Evolutionary conservation across 2,888 invertebrate genomes (phyloP), one percentile per base, ranked within the genome.

Genomic region (Apotomis capreana): DNA sequence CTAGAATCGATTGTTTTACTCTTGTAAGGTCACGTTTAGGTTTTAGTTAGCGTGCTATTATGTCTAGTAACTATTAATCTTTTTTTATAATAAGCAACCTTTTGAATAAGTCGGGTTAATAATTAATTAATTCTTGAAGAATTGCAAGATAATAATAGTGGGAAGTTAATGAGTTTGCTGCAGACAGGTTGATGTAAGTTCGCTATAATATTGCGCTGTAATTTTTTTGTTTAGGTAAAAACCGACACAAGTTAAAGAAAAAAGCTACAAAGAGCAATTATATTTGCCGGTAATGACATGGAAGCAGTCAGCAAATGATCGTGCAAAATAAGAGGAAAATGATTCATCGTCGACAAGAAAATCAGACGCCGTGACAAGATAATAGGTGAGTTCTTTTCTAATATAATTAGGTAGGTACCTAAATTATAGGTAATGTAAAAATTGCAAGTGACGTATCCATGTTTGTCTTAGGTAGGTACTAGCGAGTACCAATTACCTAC

Each of bases 161-260:
- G 60, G n/a, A 60, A 57, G 51, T 40, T 59, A 61, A 65, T 64
- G 9, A 46, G 10, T 54, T 63, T 12, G 44, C 59, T 70, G 73
- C 54, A 58, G 58, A 52, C 70, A 57, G 61, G 76, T 79, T 82
- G 81, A 83, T 77, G 86, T 78, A 86, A 88, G 79, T 83, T 85
- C 75, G 58, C 68, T 63, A 10, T 79, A 78, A 84, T 79, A 76
- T 86, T 86, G 74, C 87, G 73, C 78, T 67, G 70, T 72, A 75
- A 78, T 58, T 26, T 57, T 49, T 58, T 65, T 64, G 54, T 55
- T 15, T 44, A 55, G 37, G 15, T n/a, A 40, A 44, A 55, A 65
- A 55, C 3, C 49, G 46, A 13, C 36, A 46, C 57, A 57, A 37
- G 3, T 46, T n/a, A 57, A 36, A 57, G 46, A 46, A 67, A 58